Conservation (phyloP, 2,888 invertebrate species). For the Dascillus cervinus region DNA sequence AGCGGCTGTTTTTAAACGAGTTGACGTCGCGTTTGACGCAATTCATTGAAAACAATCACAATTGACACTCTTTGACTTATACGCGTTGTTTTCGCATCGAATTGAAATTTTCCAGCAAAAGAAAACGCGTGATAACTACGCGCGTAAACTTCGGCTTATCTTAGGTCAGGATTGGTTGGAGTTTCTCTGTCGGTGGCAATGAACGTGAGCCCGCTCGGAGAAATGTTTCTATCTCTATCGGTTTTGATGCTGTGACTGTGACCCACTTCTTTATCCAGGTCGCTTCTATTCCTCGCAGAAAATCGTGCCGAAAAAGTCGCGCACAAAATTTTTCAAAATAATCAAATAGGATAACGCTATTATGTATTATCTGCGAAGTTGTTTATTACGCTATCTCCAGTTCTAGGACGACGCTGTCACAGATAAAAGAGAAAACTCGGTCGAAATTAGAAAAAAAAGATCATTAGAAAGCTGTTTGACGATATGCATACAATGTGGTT, state of each 20-base stretch:
- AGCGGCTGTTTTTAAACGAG: too few relatives aligned
- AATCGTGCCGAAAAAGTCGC: constrained; percentile 16
- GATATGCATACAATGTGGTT: constrained; percentile 10
- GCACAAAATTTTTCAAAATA: constrained; percentile 1
- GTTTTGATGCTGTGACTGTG: constrained; percentile 37
- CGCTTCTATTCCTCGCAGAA: constrained; percentile 36
- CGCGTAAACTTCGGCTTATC: constrained; percentile 17
- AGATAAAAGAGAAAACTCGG: constrained; percentile 17
- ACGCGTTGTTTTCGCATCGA: too few relatives aligned
- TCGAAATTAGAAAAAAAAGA: constrained; percentile 10
- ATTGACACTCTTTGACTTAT: too few relatives aligned
- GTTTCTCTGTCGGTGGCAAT: constrained; percentile 25
- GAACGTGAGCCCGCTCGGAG: constrained; percentile 22
- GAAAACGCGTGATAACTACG: constrained; percentile 5
- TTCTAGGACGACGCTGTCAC: constrained; percentile 13
- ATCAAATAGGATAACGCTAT: background rate
- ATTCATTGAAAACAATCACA: too few relatives aligned
- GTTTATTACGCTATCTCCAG: too few relatives aligned
- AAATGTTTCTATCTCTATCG: constrained; percentile 28
- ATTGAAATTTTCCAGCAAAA: too few relatives aligned
- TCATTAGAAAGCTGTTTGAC: constrained; percentile 15
- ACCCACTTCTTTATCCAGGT: constrained; percentile 40
- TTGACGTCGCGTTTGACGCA: too few relatives aligned
- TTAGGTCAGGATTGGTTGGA: constrained; percentile 23
- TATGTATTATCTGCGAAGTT: too few relatives aligned